Base-by-base conservation (phyloP, 2,888 invertebrate species). In the Tillus elongatus region DNA sequence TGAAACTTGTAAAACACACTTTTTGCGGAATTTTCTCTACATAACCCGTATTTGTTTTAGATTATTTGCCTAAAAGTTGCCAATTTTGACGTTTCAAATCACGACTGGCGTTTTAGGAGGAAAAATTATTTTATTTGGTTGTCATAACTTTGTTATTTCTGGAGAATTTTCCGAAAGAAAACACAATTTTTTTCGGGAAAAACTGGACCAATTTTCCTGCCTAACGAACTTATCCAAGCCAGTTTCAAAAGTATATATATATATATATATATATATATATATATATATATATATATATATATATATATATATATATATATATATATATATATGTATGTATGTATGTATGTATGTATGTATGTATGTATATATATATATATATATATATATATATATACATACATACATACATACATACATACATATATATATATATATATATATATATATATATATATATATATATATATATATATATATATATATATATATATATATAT, bases 231-330 rank as follows among this genome's bases (percentile, higher is more conserved):
- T n/a, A n/a, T n/a, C n/a, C n/a, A n/a, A n/a, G n/a, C n/a, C n/a
- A n/a, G n/a, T n/a, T n/a, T n/a, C n/a, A n/a, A n/a, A n/a, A n/a
- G n/a, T n/a, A n/a, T n/a, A n/a, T n/a, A n/a, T n/a, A n/a, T n/a
- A n/a, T n/a, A n/a, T n/a, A 8, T 19, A 19, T 8, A 19, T 6
- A 19, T 19, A n/a, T 19, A n/a, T 19, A 19, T 6, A 19, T 6
- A 28, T 28, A 28, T 28, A n/a, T 28, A 28, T 28, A n/a, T 28
- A 28, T 28, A 28, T 28, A 28, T 28, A 28, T 28, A 28, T 28
- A 28, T 28, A 28, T 28, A 28, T 28, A 28, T n/a, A 28, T 28
- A 28, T 28, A 28, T 28, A 28, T 28, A 28, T 28, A 28, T 28
- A 28, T 28, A 28, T 28, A 28, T 28, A 28, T 28, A 28, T 28